Evolutionary conservation across 1,140 invertebrate species (phyloP).

Genomic region (Drosophila albomicans): DNA sequence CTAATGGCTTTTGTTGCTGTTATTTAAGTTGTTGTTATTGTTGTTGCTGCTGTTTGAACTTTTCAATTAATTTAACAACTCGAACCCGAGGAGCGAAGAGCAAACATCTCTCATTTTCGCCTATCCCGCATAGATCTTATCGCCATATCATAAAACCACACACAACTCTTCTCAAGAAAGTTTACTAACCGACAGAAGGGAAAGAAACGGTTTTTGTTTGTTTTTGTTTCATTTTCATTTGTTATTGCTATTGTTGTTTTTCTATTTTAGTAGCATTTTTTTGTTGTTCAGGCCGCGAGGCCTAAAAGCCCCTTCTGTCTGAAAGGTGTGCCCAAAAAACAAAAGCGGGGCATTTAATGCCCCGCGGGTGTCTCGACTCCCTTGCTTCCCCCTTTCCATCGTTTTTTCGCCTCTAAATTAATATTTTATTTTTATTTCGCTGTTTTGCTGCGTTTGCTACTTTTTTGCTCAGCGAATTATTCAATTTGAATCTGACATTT

Average conservation of each 20-base stretch:
- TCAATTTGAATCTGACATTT: slow-evolving; percentile 69
- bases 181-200: slow-evolving; percentile 39
- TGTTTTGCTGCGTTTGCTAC: slow-evolving; percentile 38
- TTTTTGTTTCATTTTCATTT: slow-evolving; percentile 28
- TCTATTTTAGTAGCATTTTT: slow-evolving; percentile 74
- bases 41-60: slow-evolving; percentile 63
- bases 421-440: slow-evolving; percentile 45
- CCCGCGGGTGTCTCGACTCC: slow-evolving; percentile 45
- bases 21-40: slow-evolving; percentile 37
- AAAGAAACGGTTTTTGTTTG: slow-evolving; percentile 54
- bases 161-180: slow-evolving; percentile 70
- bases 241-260: slow-evolving; percentile 10
- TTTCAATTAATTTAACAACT: slow-evolving; percentile 80
- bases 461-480: slow-evolving; percentile 43
- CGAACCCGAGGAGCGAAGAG: slow-evolving; percentile 1
- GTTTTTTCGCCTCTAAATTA: slow-evolving; percentile 42
- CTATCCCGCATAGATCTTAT: slow-evolving; percentile 76
- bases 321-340: slow-evolving; percentile 64
- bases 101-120: slow-evolving; percentile 50
- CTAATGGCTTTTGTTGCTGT: slow-evolving; percentile 61
- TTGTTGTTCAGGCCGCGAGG: slow-evolving; percentile 21
- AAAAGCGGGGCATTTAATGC: slow-evolving; percentile 59
- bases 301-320: slow-evolving; percentile 22
- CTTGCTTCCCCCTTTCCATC: slow-evolving; percentile 8
- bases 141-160: slow-evolving; percentile 63